Evolutionary conservation across 30 jellyfish, hydroid and myxozoan species (phyloP).

Genomic region (Turritopsis dohrnii): DNA sequence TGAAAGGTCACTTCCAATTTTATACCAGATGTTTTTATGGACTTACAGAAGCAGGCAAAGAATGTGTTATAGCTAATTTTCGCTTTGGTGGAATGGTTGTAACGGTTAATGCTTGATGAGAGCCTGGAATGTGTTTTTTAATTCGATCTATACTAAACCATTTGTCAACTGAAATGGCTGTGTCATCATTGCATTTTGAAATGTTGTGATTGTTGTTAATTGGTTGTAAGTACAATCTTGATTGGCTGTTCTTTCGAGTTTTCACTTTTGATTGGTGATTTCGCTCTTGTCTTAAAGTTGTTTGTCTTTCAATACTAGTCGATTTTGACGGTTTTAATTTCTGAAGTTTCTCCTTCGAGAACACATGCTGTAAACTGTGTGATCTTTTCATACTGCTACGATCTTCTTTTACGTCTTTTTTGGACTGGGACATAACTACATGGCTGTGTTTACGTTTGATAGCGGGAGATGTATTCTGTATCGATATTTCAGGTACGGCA

Average conservation of each 20-base stretch:
- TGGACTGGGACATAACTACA: background rate
- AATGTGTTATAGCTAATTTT: constrained; percentile 11
- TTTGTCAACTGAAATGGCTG: background rate
- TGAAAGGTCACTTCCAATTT: background rate
- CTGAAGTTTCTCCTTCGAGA: background rate
- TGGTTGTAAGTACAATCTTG: background rate
- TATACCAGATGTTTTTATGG: background rate
- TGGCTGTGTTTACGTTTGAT: background rate
- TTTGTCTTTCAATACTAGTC: background rate
- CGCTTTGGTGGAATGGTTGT: background rate
- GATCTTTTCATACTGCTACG: background rate
- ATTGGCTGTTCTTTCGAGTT: background rate
- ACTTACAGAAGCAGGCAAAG: background rate
- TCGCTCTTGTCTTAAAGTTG: background rate
- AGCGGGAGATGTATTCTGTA: background rate
- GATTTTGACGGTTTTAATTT: background rate
- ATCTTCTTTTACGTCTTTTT: background rate
- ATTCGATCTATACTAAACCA: background rate
- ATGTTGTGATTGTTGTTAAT: background rate
- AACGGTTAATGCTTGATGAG: background rate
- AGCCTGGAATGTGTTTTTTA: background rate
- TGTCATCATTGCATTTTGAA: background rate
- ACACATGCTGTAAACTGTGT: background rate
- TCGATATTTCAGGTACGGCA: background rate
- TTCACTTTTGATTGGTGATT: background rate